These are phyloP conservation scores for Hirundo rustica DNA, from an alignment of 2,797 vertebrate genomes.

Conservation along the genomic window DNA sequence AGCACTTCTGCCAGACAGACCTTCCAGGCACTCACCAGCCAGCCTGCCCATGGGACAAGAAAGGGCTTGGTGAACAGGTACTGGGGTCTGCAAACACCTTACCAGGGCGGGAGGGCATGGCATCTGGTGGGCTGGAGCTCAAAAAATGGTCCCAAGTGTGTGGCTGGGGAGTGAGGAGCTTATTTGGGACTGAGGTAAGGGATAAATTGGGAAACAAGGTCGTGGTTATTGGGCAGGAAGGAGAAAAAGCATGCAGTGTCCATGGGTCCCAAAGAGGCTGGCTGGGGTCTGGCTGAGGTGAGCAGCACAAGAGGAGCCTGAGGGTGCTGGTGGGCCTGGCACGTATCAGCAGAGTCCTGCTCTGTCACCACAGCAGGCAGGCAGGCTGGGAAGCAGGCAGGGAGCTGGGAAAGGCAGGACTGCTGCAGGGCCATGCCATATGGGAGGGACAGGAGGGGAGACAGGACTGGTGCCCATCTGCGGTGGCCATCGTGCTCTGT, in stretches of 20 bases:
- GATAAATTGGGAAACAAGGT: background rate
- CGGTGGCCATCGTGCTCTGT: background rate
- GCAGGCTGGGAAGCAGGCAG: background rate
- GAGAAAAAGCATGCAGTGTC: background rate
- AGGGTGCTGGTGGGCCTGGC: rapidly evolving
- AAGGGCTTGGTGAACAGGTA: background rate
- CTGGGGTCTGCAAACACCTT: background rate
- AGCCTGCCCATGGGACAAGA: background rate
- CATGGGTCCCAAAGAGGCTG: background rate
- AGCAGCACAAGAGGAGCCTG: background rate
- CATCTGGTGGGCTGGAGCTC: background rate
- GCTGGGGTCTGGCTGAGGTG: rapidly evolving
- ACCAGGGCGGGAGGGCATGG: background rate
- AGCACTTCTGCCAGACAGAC: background rate
- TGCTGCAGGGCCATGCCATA: background rate
- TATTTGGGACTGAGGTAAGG: background rate
- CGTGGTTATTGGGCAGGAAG: background rate
- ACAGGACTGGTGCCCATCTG: background rate
- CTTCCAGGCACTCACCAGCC: rapidly evolving
- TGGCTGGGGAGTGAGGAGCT: background rate
- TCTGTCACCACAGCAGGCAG: background rate
- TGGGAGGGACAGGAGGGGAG: background rate
- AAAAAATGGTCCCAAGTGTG: background rate
- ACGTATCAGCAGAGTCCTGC: background rate
- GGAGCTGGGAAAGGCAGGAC: background rate